phyloP scores from a whole-genome alignment of 2,113 vertebrate species.

The Naja naja region DNA sequence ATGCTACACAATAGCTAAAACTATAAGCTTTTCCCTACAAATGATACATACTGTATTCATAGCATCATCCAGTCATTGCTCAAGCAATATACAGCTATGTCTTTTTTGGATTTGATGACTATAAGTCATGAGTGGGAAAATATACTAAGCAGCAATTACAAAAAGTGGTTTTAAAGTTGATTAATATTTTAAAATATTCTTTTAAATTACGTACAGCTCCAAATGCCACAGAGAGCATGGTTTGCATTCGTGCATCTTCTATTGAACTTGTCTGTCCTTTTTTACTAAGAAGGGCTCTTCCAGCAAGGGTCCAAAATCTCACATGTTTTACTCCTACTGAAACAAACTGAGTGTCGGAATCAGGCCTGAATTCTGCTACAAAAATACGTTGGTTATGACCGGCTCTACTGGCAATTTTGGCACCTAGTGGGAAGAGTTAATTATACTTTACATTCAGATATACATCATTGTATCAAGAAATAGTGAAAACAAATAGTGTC shows the following conservation, averaged over 20 bases:
- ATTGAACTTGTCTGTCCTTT: slow-evolving; percentile 93
- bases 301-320: slow-evolving; percentile 95
- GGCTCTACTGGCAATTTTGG: slow-evolving; percentile 88
- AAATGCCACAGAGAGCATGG: slow-evolving; percentile 96
- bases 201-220: slow-evolving; percentile 88
- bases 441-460: neutral
- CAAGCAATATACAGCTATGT: neutral
- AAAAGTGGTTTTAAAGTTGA: neutral
- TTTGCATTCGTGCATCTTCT: slow-evolving; percentile 93
- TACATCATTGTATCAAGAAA: neutral
- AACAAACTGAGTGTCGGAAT: slow-evolving; percentile 97
- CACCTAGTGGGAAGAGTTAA: slow-evolving; percentile 74
- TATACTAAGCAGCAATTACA: neutral
- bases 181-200: neutral
- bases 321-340: slow-evolving; percentile 97
- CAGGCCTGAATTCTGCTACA: slow-evolving; percentile 96
- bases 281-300: slow-evolving; percentile 89
- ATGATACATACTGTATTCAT: neutral
- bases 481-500: neutral
- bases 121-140: neutral
- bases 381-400: slow-evolving; percentile 95
- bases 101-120: neutral
- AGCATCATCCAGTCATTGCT: neutral
- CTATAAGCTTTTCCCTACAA: neutral
- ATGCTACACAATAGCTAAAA: neutral